A percentile compares a stretch with the other conserved stretches of the same genome.
Conservation (phyloP, 2,797 vertebrate species). For the Salarias fasciatus region DNA sequence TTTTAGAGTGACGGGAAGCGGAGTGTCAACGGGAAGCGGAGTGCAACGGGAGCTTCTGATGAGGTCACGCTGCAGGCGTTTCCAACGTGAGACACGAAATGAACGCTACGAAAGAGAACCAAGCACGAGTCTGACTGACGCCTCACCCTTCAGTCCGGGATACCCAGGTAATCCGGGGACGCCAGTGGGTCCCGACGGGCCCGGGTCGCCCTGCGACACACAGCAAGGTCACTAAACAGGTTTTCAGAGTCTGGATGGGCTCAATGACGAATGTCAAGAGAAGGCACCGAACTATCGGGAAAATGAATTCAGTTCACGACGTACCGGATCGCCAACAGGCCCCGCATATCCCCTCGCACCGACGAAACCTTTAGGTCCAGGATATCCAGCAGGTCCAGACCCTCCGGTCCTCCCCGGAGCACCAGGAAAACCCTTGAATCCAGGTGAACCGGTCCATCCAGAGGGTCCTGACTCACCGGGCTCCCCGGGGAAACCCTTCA, state of each 20-base stretch:
- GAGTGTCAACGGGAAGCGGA: no score
- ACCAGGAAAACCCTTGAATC: constrained; percentile 55
- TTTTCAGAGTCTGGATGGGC: neutral
- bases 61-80: no score
- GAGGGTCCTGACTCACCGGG: no score
- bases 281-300: neutral
- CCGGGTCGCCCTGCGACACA: constrained; percentile 61
- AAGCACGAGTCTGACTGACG: constrained; percentile 2
- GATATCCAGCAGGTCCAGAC: constrained; percentile 47
- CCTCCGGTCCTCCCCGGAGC: constrained; percentile 45
- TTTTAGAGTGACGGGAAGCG: no score
- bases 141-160: constrained; percentile 69
- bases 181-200: constrained; percentile 40
- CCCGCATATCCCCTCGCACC: constrained; percentile 63
- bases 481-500: no score
- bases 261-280: neutral
- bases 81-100: no score
- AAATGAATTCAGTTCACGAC: neutral
- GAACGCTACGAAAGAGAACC: no score
- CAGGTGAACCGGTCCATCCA: constrained; percentile 46
- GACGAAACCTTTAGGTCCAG: constrained; percentile 63
- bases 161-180: constrained; percentile 48
- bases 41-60: no score
- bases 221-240: constrained; percentile 1
- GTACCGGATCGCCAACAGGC: constrained; percentile 57